These are phyloP conservation scores for Pteronotus mesoamericanus DNA, from an alignment of 2,797 vertebrate species.

Conservation along the genomic window DNA sequence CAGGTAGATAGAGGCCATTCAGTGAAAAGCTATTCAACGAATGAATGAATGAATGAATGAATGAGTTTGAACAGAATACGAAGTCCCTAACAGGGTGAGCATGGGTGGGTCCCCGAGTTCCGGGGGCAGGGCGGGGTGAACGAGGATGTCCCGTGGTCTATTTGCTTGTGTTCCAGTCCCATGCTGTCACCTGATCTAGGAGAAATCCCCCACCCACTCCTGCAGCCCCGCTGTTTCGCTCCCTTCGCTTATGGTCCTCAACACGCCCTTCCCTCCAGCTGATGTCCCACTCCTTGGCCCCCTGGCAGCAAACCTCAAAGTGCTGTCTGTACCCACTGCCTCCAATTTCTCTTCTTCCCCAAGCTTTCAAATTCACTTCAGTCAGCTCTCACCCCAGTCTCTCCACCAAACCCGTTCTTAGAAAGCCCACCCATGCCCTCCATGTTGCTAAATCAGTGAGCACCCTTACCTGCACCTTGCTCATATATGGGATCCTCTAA, in stretches of 20 bases:
- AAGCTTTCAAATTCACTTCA: neutral
- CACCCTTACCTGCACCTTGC: accelerated
- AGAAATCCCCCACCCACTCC: too few species aligned
- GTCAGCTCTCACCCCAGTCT: neutral
- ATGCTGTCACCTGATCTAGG: neutral
- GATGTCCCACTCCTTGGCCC: neutral
- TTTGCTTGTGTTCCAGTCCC: neutral
- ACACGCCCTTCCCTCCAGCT: neutral
- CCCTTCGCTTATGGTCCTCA: neutral
- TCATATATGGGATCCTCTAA: accelerated
- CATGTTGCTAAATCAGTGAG: neutral
- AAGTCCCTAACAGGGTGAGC: neutral
- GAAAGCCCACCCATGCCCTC: neutral
- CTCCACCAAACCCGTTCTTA: neutral
- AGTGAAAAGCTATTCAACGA: too few species aligned
- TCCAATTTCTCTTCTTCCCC: neutral
- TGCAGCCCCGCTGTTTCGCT: neutral
- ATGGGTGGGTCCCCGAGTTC: too few species aligned
- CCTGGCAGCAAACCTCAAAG: neutral
- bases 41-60: neutral
- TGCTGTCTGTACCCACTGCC: neutral
- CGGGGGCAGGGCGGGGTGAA: too few species aligned
- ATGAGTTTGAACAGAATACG: neutral
- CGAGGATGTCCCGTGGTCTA: neutral
- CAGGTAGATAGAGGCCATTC: neutral